Conservation (phyloP, 2,888 invertebrate species). For the Eupithecia subumbrata region DNA sequence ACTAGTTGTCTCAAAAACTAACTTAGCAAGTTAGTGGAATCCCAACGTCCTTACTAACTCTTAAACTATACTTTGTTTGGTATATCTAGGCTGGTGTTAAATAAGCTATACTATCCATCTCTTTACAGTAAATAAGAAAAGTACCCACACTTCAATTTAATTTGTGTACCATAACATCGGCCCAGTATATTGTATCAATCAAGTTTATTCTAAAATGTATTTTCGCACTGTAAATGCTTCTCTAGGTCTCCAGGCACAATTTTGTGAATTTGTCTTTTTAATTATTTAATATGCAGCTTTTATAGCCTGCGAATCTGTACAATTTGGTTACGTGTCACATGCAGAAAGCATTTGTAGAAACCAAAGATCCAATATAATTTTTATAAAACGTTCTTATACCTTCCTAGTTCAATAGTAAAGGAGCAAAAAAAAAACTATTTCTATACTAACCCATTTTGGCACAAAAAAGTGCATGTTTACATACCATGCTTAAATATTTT, state of each 20-base stretch:
- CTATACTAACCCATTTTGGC: not conserved
- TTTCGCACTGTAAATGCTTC: not conserved
- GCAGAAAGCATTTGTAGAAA: not conserved
- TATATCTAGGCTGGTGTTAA: not conserved
- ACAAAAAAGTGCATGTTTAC: not conserved
- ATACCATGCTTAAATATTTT: not conserved
- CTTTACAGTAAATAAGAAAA: not conserved
- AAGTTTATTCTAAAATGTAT: not conserved
- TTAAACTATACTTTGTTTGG: slow-evolving; percentile 38
- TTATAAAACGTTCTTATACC: not conserved
- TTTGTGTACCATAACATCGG: not conserved
- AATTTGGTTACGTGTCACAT: slow-evolving; percentile 4
- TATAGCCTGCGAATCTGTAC: not conserved
- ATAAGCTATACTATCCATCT: not conserved
- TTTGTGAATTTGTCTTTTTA: not conserved
- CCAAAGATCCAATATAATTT: not conserved
- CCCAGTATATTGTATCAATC: not conserved
- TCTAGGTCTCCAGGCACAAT: not conserved
- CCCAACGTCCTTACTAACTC: slow-evolving; percentile 49
- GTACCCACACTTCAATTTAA: not conserved
- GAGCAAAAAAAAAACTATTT: not conserved
- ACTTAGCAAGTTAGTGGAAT: slow-evolving; percentile 52
- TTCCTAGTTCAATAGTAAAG: not conserved
- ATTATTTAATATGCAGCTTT: not conserved
- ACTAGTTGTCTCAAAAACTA: slow-evolving; percentile 60